A percentile compares a stretch with the other conserved stretches of the same genome.
These are phyloP conservation scores for Drosophila greeni DNA, from an alignment of 2,888 invertebrate genomes.

Conservation along the genomic window DNA sequence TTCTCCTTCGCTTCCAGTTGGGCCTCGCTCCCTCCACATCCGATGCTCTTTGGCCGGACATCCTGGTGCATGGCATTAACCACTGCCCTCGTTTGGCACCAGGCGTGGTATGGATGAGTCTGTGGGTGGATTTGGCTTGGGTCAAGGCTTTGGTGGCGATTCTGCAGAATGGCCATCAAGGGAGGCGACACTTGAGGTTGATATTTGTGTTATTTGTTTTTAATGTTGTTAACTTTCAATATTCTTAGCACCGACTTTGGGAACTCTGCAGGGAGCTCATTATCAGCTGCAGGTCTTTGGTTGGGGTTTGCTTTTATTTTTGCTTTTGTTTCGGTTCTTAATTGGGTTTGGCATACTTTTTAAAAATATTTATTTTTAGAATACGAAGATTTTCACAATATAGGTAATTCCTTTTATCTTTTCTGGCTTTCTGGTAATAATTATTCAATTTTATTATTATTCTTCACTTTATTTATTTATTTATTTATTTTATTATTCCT, in stretches of 20 bases:
- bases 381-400: not conserved
- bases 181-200: not conserved
- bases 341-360: not conserved
- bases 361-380: not conserved
- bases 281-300: constrained; percentile 9
- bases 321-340: not conserved
- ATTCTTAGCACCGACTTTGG: not conserved
- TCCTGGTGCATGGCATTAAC: constrained; percentile 70
- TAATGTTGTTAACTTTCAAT: not conserved
- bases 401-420: not conserved
- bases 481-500: no score
- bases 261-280: not conserved
- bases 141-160: constrained; percentile 35
- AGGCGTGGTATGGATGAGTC: constrained; percentile 18
- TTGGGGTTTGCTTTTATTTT: not conserved
- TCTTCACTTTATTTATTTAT: not conserved
- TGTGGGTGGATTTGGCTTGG: constrained; percentile 15
- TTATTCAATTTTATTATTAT: not conserved
- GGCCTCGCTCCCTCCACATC: constrained; percentile 46
- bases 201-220: not conserved
- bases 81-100: constrained; percentile 36
- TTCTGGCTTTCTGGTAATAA: not conserved
- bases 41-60: constrained; percentile 50
- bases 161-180: constrained; percentile 57
- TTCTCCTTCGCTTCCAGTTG: constrained; percentile 51